Conservation (phyloP, 2,113 vertebrate genomes). For the Alosa alosa region DNA sequence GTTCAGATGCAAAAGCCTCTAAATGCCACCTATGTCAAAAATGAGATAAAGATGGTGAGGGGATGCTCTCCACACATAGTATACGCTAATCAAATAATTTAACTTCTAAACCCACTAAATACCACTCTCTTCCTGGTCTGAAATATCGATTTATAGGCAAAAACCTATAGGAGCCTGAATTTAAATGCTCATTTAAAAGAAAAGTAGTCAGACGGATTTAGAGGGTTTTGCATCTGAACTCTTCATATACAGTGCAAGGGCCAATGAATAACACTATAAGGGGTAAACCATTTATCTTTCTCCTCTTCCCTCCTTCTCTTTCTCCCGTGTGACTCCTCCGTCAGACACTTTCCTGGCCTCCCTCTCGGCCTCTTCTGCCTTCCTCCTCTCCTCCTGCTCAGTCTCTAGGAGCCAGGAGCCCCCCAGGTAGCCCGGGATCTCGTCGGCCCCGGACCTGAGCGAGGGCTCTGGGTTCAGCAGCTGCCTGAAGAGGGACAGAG, state of each 20-base stretch:
- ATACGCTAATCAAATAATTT: too few relatives aligned
- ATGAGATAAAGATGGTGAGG: too few relatives aligned
- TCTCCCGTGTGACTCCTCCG: constrained; percentile 57
- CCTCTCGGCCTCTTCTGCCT: constrained; percentile 62
- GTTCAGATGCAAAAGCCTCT: too few relatives aligned
- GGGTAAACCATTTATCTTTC: constrained; percentile 61
- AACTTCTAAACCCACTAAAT: too few relatives aligned
- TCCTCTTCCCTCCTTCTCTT: constrained; percentile 63
- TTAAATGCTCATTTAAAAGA: too few relatives aligned
- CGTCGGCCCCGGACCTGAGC: constrained; percentile 73
- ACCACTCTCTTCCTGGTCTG: too few relatives aligned
- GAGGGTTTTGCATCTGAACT: too few relatives aligned
- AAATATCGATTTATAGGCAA: too few relatives aligned
- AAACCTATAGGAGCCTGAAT: too few relatives aligned
- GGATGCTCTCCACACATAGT: too few relatives aligned
- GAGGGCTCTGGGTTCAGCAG: constrained; percentile 77
- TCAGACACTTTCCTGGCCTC: constrained; percentile 66
- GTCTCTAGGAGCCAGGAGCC: constrained; percentile 72
- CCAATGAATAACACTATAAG: neutral
- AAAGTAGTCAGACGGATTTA: too few relatives aligned
- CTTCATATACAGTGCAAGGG: neutral
- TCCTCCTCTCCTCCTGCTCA: constrained; percentile 64
- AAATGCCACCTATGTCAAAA: too few relatives aligned
- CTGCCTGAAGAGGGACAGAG: constrained; percentile 75
- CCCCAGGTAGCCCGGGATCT: constrained; percentile 76